Evolutionary conservation across 92 coral and sea anemone species (phyloP).

Genomic region (Palythoa grandiflora): DNA sequence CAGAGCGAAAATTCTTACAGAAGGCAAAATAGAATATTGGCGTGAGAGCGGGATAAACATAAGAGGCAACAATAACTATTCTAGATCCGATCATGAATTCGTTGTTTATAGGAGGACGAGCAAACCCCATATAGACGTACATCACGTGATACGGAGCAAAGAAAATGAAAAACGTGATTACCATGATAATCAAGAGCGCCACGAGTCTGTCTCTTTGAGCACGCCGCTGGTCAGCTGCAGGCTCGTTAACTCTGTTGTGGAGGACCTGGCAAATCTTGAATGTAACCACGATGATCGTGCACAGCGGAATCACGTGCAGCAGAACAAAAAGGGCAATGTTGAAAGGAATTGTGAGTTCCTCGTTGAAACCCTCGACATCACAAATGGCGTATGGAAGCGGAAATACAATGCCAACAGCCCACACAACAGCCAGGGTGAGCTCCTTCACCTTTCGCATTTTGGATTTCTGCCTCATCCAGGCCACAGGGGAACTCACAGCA

Average conservation of each 20-base stretch:
- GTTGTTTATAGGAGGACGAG: not conserved
- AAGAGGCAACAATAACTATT: slow-evolving; percentile 54
- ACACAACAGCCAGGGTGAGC: slow-evolving; percentile 19
- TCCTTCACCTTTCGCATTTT: slow-evolving; percentile 17
- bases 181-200: slow-evolving; percentile 65
- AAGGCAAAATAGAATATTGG: slow-evolving; percentile 78
- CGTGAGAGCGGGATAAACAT: slow-evolving; percentile 70
- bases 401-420: slow-evolving; percentile 35
- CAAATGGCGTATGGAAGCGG: slow-evolving; percentile 45
- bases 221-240: slow-evolving; percentile 42
- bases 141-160: slow-evolving; percentile 71
- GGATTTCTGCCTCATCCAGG: slow-evolving; percentile 36
- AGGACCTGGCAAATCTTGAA: slow-evolving; percentile 47
- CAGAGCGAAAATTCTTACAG: slow-evolving; percentile 75
- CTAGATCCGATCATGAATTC: slow-evolving; percentile 42
- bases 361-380: not conserved
- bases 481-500: slow-evolving; percentile 44
- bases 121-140: slow-evolving; percentile 54
- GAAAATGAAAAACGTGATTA: slow-evolving; percentile 66
- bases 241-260: slow-evolving; percentile 35
- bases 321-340: slow-evolving; percentile 40
- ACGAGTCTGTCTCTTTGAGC: slow-evolving; percentile 53
- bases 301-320: slow-evolving; percentile 39
- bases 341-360: slow-evolving; percentile 5
- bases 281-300: slow-evolving; percentile 41